Percentiles rank a stretch among this genome's conserved stretches.
Conservation (phyloP, 2,888 invertebrate species). For the Ethmia dodecea region DNA sequence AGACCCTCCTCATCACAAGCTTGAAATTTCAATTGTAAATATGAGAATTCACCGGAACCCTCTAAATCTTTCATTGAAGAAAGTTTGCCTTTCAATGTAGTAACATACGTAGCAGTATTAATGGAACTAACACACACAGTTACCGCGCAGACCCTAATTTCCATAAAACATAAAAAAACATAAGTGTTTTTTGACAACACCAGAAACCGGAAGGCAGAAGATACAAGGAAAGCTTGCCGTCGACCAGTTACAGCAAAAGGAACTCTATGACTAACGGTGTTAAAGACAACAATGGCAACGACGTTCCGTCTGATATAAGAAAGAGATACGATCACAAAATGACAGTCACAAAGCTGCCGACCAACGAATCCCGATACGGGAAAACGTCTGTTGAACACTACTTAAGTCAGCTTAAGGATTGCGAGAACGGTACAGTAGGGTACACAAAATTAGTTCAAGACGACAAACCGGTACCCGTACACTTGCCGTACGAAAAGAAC, state of each 20-base stretch:
- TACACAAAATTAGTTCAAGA: constrained; percentile 59
- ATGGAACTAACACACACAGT: constrained; percentile 72
- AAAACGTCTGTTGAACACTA: constrained; percentile 57
- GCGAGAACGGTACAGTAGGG: constrained; percentile 56
- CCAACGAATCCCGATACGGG: constrained; percentile 53
- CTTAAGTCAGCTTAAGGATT: constrained; percentile 58
- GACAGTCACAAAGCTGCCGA: constrained; percentile 67
- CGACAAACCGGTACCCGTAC: constrained; percentile 66
- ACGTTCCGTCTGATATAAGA: constrained; percentile 76
- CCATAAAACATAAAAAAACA: constrained; percentile 33
- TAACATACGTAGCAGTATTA: constrained; percentile 31
- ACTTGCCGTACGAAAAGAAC: constrained; percentile 65
- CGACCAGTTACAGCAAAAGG: constrained; percentile 53
- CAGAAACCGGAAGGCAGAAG: constrained; percentile 68
- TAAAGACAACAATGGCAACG: constrained; percentile 79
- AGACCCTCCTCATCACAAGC: constrained; percentile 13
- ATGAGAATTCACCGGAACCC: too few relatives aligned
- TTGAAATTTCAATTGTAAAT: too few relatives aligned
- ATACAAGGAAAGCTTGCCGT: constrained; percentile 60
- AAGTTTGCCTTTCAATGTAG: constrained; percentile 15
- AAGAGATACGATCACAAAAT: constrained; percentile 75
- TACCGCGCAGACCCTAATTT: constrained; percentile 33
- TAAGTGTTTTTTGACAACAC: constrained; percentile 51
- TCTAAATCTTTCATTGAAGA: constrained; percentile 1
- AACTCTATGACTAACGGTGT: constrained; percentile 59